Evolutionary conservation across 2,797 vertebrate genomes (phyloP).

Genomic region (Peromyscus eremicus): DNA sequence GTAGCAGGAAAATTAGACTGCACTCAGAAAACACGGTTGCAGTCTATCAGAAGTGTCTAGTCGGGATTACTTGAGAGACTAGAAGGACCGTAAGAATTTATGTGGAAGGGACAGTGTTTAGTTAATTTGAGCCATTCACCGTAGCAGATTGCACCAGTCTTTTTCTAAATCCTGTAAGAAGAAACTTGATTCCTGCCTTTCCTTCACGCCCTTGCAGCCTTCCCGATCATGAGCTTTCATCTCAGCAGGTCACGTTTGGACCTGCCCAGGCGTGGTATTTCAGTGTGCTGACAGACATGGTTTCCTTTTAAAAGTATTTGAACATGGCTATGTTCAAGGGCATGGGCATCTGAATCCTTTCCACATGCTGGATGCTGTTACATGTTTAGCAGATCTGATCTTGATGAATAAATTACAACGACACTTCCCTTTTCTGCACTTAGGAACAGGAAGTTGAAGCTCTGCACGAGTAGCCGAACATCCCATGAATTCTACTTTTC

Average conservation of each 20-base stretch:
- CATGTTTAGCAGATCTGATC: constrained; percentile 67
- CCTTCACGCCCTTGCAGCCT: constrained; percentile 27
- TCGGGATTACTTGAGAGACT: background rate
- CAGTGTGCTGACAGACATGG: constrained; percentile 15
- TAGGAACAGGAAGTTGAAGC: constrained; percentile 59
- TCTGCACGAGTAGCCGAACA: background rate
- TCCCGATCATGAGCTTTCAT: constrained; percentile 64
- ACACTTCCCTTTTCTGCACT: constrained; percentile 33
- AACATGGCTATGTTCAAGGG: constrained; percentile 50
- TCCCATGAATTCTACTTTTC: constrained; percentile 46
- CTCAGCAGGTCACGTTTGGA: constrained; percentile 66
- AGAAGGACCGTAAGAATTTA: background rate
- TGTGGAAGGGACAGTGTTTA: background rate
- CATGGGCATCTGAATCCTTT: constrained; percentile 16
- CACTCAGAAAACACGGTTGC: background rate
- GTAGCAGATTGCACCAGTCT: constrained; percentile 61
- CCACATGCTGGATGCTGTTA: constrained; percentile 65
- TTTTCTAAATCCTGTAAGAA: constrained; percentile 59
- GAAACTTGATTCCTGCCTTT: constrained; percentile 32
- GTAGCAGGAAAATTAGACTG: background rate
- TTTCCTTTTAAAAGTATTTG: constrained; percentile 75
- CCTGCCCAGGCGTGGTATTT: constrained; percentile 57
- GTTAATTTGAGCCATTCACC: constrained; percentile 18
- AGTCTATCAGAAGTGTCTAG: constrained; percentile 13
- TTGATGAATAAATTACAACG: constrained; percentile 60